Percentiles rank a stretch among this genome's conserved stretches.
These are phyloP conservation scores for Hestina assimilis DNA, from an alignment of 1,140 invertebrate genomes.

Conservation along the genomic window DNA sequence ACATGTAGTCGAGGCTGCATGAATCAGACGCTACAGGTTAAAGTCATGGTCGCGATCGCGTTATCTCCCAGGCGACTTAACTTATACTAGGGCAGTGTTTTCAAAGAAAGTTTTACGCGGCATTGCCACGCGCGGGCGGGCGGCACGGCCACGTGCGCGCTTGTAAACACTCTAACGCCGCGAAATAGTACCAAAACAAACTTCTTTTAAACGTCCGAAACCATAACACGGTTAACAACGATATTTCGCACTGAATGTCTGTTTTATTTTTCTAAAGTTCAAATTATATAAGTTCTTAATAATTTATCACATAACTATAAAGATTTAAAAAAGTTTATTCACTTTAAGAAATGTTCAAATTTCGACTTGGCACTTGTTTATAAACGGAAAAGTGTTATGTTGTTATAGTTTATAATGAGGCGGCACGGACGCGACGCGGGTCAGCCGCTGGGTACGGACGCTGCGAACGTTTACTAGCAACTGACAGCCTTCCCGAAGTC, in stretches of 20 bases:
- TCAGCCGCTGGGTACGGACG: constrained; percentile 65
- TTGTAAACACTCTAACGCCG: constrained; percentile 57
- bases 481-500: constrained; percentile 77
- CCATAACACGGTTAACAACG: constrained; percentile 14
- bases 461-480: constrained; percentile 73
- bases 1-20: constrained; percentile 59
- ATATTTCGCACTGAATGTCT: constrained; percentile 20
- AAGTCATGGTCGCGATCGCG: constrained; percentile 51
- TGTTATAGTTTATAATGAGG: constrained; percentile 49
- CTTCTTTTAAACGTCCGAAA: constrained; percentile 29
- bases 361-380: constrained; percentile 61
- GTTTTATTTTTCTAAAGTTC: constrained; percentile 20
- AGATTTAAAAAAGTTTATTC: constrained; percentile 48
- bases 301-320: constrained; percentile 32
- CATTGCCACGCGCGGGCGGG: constrained; percentile 58
- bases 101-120: constrained; percentile 72
- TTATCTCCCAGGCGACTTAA: constrained; percentile 41
- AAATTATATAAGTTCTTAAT: constrained; percentile 11
- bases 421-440: constrained; percentile 45
- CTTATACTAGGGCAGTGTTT: constrained; percentile 60
- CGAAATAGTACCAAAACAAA: constrained; percentile 38
- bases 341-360: constrained; percentile 39
- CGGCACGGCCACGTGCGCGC: constrained; percentile 68
- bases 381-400: constrained; percentile 44
- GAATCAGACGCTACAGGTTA: constrained; percentile 60